A percentile compares a stretch with the other conserved stretches of the same genome.
Evolutionary conservation across 1,140 invertebrate species (phyloP).

Genomic region (Atta texana): DNA sequence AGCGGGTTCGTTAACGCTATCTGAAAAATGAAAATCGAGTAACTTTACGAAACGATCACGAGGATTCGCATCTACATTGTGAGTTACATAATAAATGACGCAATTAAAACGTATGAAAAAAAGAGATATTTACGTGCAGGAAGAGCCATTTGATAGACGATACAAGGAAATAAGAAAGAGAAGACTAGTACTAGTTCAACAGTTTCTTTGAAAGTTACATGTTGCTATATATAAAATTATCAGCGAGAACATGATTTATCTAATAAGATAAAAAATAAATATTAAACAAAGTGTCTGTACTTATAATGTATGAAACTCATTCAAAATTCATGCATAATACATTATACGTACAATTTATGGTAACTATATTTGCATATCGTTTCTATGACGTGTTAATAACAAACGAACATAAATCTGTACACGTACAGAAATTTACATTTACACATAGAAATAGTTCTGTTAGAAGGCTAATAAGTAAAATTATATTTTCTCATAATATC

Average conservation of each 20-base stretch:
- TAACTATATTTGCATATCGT: constrained; percentile 21
- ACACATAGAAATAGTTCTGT: not conserved
- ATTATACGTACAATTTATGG: constrained; percentile 16
- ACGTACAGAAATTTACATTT: not conserved
- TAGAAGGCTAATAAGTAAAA: constrained; percentile 7
- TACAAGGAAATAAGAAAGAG: not conserved
- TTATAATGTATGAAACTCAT: not conserved
- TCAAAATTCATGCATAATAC: constrained; percentile 25
- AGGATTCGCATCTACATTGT: not conserved
- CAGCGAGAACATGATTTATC: not conserved
- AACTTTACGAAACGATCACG: not conserved
- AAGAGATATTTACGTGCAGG: not conserved
- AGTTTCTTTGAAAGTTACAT: not conserved
- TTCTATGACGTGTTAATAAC: not conserved
- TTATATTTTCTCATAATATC: constrained; percentile 18
- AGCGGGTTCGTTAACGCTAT: constrained; percentile 65
- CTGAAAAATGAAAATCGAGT: constrained; percentile 62
- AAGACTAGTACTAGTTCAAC: not conserved
- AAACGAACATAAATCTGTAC: not conserved
- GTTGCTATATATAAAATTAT: not conserved
- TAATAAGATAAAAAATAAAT: constrained; percentile 3
- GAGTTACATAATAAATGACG: constrained; percentile 40
- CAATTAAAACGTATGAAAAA: constrained; percentile 18
- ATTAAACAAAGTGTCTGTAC: constrained; percentile 6
- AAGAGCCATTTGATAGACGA: not conserved